These are phyloP conservation scores for Frankliniella intonsa DNA, from an alignment of 2,888 invertebrate species.

Conservation along the genomic window DNA sequence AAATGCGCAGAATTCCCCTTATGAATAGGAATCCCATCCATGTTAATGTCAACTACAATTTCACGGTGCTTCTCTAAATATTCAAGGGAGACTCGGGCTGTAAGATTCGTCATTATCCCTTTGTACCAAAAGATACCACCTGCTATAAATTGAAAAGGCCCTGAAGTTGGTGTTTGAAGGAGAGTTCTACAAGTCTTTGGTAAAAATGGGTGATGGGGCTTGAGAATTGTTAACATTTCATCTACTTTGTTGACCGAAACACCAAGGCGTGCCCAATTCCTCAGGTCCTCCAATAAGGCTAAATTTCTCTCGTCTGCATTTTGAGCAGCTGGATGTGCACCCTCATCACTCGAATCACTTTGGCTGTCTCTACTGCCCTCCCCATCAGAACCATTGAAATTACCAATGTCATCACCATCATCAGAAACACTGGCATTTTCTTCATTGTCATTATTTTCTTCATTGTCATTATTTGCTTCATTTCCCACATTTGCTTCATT, in stretches of 20 bases:
- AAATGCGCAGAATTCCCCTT: background rate
- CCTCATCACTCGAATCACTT: background rate
- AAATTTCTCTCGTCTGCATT: background rate
- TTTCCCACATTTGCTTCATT: no score
- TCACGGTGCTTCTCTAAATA: background rate
- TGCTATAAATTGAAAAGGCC: background rate
- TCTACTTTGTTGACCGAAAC: background rate
- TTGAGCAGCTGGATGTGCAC: background rate
- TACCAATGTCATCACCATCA: no score
- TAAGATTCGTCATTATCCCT: background rate
- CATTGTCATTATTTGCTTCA: no score
- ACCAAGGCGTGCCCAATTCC: background rate
- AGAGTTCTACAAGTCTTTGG: background rate
- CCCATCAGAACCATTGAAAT: background rate
- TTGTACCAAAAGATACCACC: background rate
- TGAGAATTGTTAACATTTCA: background rate
- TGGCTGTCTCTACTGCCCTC: background rate
- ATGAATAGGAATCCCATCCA: background rate
- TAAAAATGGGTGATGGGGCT: background rate
- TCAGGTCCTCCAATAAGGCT: background rate
- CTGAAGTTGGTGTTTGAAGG: background rate
- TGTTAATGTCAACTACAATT: background rate
- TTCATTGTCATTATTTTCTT: no score
- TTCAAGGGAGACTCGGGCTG: background rate
- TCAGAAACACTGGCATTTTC: no score